These are phyloP conservation scores for Drosophila affinis DNA, from an alignment of 2,888 invertebrate genomes.

Conservation along the genomic window DNA sequence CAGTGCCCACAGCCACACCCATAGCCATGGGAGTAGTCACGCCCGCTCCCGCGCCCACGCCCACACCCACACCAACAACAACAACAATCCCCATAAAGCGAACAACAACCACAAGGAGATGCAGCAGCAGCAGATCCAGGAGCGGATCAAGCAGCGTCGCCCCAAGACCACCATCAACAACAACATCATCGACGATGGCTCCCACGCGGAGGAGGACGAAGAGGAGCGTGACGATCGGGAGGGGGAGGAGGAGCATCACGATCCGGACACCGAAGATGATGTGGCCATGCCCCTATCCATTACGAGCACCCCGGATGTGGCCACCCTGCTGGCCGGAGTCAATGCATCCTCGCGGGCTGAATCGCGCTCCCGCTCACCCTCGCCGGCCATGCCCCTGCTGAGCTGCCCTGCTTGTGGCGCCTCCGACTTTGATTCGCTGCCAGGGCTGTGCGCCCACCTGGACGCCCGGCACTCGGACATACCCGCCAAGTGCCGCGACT, in stretches of 20 bases:
- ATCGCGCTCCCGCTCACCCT: conserved; percentile 25
- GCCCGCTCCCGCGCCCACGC: conserved; percentile 80
- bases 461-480: conserved; percentile 88
- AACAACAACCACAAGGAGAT: conserved; percentile 73
- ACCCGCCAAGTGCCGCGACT: conserved; percentile 89
- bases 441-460: conserved; percentile 87
- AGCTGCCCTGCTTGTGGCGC: conserved; percentile 88
- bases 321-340: conserved; percentile 60
- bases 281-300: conserved; percentile 54
- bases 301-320: conserved; percentile 69
- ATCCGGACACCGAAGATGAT: conserved; percentile 28
- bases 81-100: conserved; percentile 80
- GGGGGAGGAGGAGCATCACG: conserved; percentile 5
- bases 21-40: conserved; percentile 80
- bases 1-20: conserved; percentile 78
- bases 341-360: conserved; percentile 23
- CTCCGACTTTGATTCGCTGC: conserved; percentile 86
- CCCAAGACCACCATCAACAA: conserved; percentile 82
- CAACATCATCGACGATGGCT: conserved; percentile 58
- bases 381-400: conserved; percentile 53
- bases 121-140: conserved; percentile 60
- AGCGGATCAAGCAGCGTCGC: conserved; percentile 76
- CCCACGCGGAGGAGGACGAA: conserved; percentile 19
- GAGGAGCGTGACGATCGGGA: conserved; percentile 3
- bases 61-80: conserved; percentile 70